Conservation (phyloP, 2,113 vertebrate genomes). For the Pteruthius melanotis region DNA sequence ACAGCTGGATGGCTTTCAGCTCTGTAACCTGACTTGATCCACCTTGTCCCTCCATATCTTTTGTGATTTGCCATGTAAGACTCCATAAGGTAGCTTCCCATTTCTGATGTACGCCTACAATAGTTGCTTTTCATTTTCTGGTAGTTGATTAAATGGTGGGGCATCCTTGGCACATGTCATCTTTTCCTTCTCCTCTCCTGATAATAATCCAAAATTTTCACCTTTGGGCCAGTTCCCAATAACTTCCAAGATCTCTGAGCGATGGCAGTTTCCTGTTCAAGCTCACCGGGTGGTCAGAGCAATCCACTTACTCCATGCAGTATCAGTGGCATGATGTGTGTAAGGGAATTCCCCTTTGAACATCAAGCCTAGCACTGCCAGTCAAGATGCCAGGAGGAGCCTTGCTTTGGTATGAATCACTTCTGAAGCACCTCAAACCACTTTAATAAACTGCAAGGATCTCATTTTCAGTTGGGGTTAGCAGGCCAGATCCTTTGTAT, state of each 20-base stretch:
- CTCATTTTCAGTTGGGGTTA: neutral
- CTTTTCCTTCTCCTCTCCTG: neutral
- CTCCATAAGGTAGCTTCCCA: neutral
- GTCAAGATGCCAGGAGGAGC: neutral
- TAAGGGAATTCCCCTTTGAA: neutral
- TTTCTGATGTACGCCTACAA: neutral
- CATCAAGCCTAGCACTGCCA: neutral
- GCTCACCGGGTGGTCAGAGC: neutral
- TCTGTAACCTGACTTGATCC: neutral
- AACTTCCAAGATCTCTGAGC: neutral
- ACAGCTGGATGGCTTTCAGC: neutral
- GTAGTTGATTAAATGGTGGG: neutral
- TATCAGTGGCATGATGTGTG: neutral
- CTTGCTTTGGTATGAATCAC: neutral
- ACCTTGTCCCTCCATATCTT: neutral
- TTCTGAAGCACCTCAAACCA: neutral
- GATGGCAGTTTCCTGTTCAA: rapidly evolving
- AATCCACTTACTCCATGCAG: neutral
- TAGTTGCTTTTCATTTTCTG: neutral
- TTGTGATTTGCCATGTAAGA: neutral
- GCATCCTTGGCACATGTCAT: neutral
- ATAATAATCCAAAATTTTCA: neutral
- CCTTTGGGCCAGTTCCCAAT: neutral
- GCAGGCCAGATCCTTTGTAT: rapidly evolving
- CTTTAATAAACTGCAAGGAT: neutral